Base-by-base conservation (phyloP, 2,888 invertebrate species). In the Silvanus unidentatus region DNA sequence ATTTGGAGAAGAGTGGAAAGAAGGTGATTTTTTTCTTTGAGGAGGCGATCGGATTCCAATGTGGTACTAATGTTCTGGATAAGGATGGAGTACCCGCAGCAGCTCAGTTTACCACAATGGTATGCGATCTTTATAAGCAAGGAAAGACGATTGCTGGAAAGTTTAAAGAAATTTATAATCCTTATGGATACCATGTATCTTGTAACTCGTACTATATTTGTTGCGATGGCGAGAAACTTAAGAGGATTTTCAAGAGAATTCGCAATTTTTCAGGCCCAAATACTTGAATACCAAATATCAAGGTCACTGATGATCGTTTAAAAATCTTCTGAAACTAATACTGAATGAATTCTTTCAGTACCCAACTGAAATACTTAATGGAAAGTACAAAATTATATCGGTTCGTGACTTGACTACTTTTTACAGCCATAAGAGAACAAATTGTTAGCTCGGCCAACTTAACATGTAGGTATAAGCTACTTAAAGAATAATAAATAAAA, bases 11-110 rank as follows among this genome's bases (percentile, higher is more conserved):
- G 45, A 71, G 83, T 43, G 87, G 84, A 16, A 88, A 90, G 60
- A 72, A 75, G 8, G 88, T 96, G 0, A 69, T 99, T 42, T 94
- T 97, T 72, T 95, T 96, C 1, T 99, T 89, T 71, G 99, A 99
- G 68, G 99, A 99, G 73, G 97, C 98, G 1, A 97, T 99, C 64
- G 99, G 97, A 0, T 98, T 90, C 67, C 97, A 99, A 97, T 89
- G 90, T 65, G 86, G 88, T n/a, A 77, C 81, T 2, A 74, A 75
- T 3, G 93, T 97, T 2, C 75, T 95, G 2, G 99, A 99, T 68
- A 99, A 99, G 68, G 99, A 99, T 72, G 99, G 99, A 0, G 80
- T 99, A 1, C 87, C 87, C 28, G 96, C 97, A 0, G 92, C 91
- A 0, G 84, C 85, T 11, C 80, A 85, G 40, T 72, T 86, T 43